Percentiles rank a stretch among this genome's conserved stretches.
Evolutionary conservation across 2,113 vertebrate species (phyloP).

Genomic region (Cephalopholis sonnerati): DNA sequence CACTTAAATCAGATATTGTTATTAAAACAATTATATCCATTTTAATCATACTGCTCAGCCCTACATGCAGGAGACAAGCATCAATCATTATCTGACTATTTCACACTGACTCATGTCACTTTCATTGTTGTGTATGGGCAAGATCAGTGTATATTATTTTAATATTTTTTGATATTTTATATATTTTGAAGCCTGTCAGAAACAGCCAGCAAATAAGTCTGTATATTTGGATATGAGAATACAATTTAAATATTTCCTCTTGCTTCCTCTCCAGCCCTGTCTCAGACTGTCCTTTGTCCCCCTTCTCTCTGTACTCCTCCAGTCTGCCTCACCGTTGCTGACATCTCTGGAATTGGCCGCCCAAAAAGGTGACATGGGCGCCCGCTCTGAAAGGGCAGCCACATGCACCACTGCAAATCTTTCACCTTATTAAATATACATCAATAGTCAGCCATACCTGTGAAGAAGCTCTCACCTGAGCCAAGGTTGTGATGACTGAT

Average conservation of each 20-base stretch:
- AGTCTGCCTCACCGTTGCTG: conserved; percentile 35
- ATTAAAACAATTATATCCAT: background rate
- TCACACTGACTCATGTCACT: background rate
- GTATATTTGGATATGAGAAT: background rate
- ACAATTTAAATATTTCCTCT: conserved; percentile 11
- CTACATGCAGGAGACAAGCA: background rate
- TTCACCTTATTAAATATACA: conserved; percentile 85
- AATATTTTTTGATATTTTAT: no score
- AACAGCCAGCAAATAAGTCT: background rate
- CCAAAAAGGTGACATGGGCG: conserved; percentile 70
- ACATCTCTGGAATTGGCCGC: conserved; percentile 57
- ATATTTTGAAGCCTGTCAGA: background rate
- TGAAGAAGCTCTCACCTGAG: conserved; percentile 70
- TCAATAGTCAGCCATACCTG: conserved; percentile 70
- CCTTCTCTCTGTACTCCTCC: background rate
- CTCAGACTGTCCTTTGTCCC: background rate
- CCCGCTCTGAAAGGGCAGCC: conserved; percentile 73
- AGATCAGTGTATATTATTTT: background rate
- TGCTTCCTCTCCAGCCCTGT: background rate
- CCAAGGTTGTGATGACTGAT: conserved; percentile 52
- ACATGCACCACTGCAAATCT: conserved; percentile 72
- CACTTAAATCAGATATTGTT: background rate
- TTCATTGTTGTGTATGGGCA: background rate
- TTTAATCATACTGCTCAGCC: background rate
- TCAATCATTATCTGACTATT: background rate